Evolutionary conservation across 2,113 vertebrate species (phyloP).

Genomic region (Marcusenius ussheri): DNA sequence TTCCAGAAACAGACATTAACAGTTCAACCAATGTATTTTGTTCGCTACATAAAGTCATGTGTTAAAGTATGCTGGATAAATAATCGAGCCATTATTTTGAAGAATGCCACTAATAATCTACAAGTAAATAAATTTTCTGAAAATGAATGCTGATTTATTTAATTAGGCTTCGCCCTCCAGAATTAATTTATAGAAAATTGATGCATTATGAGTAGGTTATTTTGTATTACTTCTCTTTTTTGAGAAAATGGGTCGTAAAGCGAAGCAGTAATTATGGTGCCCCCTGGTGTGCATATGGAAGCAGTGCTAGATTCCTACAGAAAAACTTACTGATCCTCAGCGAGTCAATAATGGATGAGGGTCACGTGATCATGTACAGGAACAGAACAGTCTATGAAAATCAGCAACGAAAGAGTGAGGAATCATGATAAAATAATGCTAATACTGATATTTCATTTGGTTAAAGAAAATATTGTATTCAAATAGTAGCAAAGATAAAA

Average conservation of each 20-base stretch:
- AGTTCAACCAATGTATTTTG: neutral
- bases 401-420: neutral
- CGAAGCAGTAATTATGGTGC: neutral
- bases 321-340: neutral
- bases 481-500: neutral
- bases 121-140: neutral
- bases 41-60: neutral
- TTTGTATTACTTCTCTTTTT: neutral
- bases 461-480: neutral
- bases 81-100: neutral
- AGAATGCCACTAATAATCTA: neutral
- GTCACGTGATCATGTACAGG: neutral
- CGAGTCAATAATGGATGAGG: neutral
- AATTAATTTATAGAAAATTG: neutral
- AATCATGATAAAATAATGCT: neutral
- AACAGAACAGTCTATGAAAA: neutral
- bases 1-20: neutral
- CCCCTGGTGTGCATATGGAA: neutral
- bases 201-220: neutral
- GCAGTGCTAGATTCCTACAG: neutral
- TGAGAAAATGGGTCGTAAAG: neutral
- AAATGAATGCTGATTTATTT: neutral
- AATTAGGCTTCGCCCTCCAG: neutral
- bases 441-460: neutral
- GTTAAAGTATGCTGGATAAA: neutral